phyloP scores from a whole-genome alignment of 2,888 invertebrate genomes.

The Dichetophora obliterata region DNA sequence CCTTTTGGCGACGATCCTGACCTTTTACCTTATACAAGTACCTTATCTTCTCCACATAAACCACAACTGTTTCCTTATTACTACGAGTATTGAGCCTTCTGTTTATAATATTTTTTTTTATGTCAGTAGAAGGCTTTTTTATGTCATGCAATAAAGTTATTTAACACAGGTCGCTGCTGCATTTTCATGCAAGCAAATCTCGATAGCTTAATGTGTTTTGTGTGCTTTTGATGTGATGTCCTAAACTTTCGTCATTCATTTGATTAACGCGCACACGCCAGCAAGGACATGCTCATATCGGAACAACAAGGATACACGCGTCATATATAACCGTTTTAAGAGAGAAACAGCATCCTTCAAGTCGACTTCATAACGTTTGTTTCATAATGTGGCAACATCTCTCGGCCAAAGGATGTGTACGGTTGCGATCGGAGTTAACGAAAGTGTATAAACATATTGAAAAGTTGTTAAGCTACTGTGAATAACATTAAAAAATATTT shows the following conservation, averaged over 20 bases:
- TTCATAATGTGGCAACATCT: slow-evolving; percentile 12
- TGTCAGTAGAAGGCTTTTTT: background rate
- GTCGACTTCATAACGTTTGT: background rate
- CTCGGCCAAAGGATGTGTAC: slow-evolving; percentile 26
- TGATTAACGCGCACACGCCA: slow-evolving; percentile 51
- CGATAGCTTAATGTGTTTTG: background rate
- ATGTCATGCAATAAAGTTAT: slow-evolving; percentile 7
- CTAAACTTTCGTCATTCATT: slow-evolving; percentile 58
- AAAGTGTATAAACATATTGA: slow-evolving; percentile 1
- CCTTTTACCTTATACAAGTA: too few species aligned
- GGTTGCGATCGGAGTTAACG: slow-evolving; percentile 3
- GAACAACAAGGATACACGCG: slow-evolving; percentile 53
- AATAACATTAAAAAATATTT: background rate
- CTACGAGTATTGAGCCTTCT: too few species aligned
- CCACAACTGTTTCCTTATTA: too few species aligned
- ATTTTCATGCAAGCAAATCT: background rate
- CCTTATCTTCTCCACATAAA: too few species aligned
- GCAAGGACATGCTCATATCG: slow-evolving; percentile 58
- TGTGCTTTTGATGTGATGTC: slow-evolving; percentile 50
- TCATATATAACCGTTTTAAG: slow-evolving; percentile 38
- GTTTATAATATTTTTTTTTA: too few species aligned
- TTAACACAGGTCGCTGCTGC: background rate
- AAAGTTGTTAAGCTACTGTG: background rate
- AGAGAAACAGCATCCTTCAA: slow-evolving; percentile 15
- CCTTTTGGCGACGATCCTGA: too few species aligned